phyloP scores from a whole-genome alignment of 2,113 vertebrate genomes.

The Zosterops pallidus region DNA sequence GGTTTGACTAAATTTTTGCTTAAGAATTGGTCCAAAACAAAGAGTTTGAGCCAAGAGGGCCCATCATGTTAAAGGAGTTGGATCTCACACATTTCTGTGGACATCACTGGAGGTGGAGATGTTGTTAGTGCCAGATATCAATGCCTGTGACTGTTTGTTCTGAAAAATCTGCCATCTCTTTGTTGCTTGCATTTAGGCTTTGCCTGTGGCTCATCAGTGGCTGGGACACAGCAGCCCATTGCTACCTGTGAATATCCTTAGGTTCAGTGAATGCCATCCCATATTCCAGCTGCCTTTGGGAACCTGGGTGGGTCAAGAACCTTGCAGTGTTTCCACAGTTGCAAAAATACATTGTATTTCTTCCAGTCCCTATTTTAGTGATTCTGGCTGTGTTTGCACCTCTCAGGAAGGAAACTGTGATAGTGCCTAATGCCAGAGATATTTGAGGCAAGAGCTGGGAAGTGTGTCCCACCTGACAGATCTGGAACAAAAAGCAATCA shows the following conservation, averaged over 20 bases:
- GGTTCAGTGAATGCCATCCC: background rate
- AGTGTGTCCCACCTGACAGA: background rate
- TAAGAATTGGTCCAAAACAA: background rate
- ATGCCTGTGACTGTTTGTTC: background rate
- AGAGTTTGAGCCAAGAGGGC: background rate
- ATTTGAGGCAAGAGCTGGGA: background rate
- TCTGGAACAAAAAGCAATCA: background rate
- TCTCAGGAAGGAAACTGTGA: background rate
- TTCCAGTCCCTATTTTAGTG: background rate
- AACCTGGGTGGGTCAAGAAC: background rate
- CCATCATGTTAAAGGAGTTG: rapidly evolving
- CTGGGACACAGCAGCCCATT: background rate
- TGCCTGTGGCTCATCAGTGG: background rate
- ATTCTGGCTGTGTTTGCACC: background rate
- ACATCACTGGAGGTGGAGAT: background rate
- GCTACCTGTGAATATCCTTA: background rate
- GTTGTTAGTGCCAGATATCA: background rate
- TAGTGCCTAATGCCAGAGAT: background rate
- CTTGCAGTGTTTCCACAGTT: background rate
- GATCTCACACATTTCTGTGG: rapidly evolving
- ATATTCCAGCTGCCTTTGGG: background rate
- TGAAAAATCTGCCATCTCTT: background rate
- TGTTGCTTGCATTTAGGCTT: background rate
- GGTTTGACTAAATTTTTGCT: background rate
- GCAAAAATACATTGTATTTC: background rate